A percentile compares a stretch with the other conserved stretches of the same genome.
Evolutionary conservation across 2,113 vertebrate genomes (phyloP).

Genomic region (Labeo rohita): DNA sequence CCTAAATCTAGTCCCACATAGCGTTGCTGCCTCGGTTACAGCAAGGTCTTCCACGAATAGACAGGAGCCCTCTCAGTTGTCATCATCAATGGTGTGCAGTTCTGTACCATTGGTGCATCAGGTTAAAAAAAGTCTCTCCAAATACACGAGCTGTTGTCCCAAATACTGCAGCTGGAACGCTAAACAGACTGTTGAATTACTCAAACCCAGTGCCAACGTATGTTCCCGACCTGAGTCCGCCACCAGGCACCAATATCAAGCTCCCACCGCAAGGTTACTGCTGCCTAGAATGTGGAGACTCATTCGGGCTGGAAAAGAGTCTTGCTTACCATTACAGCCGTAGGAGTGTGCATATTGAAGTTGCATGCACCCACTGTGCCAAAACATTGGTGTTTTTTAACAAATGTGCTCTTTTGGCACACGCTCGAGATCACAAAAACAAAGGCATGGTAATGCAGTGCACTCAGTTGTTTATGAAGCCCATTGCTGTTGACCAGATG

Average conservation of each 20-base stretch:
- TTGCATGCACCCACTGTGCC: slow-evolving; percentile 89
- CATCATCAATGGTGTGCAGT: slow-evolving; percentile 76
- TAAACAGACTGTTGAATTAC: slow-evolving; percentile 87
- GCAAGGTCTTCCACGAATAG: slow-evolving; percentile 79
- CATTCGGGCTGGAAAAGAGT: slow-evolving; percentile 92
- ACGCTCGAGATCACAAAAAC: slow-evolving; percentile 92
- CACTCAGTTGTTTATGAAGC: slow-evolving; percentile 92
- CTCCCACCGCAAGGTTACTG: slow-evolving; percentile 88
- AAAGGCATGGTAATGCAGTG: slow-evolving; percentile 94
- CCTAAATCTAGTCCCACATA: slow-evolving; percentile 95
- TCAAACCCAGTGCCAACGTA: slow-evolving; percentile 91
- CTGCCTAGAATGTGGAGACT: slow-evolving; percentile 94
- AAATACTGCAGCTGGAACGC: slow-evolving; percentile 80
- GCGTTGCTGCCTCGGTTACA: slow-evolving; percentile 87
- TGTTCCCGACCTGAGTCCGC: slow-evolving; percentile 89
- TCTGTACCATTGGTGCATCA: slow-evolving; percentile 93
- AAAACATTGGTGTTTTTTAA: slow-evolving; percentile 92
- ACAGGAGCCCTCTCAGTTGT: slow-evolving; percentile 74
- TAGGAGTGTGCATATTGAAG: slow-evolving; percentile 93
- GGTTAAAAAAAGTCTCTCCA: slow-evolving; percentile 82
- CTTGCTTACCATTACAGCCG: slow-evolving; percentile 87
- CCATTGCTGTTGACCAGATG: slow-evolving; percentile 90
- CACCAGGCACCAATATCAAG: slow-evolving; percentile 81
- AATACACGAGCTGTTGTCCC: slow-evolving; percentile 55
- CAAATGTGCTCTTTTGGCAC: slow-evolving; percentile 91